Conservation (phyloP, 1,140 invertebrate species). For the Bicyclus anynana region DNA sequence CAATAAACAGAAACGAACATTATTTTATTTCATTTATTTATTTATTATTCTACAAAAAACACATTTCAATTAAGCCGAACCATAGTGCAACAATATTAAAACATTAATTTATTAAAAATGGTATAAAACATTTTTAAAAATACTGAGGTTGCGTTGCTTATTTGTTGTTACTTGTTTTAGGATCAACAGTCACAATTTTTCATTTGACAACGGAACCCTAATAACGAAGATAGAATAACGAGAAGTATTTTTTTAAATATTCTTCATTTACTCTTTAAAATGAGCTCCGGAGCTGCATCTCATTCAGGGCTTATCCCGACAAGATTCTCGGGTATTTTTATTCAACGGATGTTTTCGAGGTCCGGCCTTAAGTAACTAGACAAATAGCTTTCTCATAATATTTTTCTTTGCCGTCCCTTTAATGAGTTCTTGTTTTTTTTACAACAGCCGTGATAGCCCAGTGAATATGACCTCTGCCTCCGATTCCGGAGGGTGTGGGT, state of each 20-base stretch:
- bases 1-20: no score
- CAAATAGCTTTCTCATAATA: conserved; percentile 28
- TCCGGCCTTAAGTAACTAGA: conserved; percentile 19
- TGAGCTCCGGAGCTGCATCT: conserved; percentile 6
- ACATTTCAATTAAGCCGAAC: no score
- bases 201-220: background rate
- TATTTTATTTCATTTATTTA: no score
- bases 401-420: conserved; percentile 24
- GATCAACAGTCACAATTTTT: background rate
- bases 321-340: conserved; percentile 13
- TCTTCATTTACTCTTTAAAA: conserved; percentile 8
- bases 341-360: conserved; percentile 24
- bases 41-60: no score
- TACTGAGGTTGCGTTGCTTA: no score
- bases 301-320: conserved; percentile 6
- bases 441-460: no score
- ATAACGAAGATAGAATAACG: background rate
- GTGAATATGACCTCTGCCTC: no score
- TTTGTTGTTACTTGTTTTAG: no score
- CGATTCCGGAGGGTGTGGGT: no score
- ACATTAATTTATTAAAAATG: no score
- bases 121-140: no score
- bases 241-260: background rate
- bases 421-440: conserved; percentile 17
- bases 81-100: no score